These are phyloP conservation scores for Drosophila dives DNA, from an alignment of 2,888 invertebrate species.

Conservation along the genomic window DNA sequence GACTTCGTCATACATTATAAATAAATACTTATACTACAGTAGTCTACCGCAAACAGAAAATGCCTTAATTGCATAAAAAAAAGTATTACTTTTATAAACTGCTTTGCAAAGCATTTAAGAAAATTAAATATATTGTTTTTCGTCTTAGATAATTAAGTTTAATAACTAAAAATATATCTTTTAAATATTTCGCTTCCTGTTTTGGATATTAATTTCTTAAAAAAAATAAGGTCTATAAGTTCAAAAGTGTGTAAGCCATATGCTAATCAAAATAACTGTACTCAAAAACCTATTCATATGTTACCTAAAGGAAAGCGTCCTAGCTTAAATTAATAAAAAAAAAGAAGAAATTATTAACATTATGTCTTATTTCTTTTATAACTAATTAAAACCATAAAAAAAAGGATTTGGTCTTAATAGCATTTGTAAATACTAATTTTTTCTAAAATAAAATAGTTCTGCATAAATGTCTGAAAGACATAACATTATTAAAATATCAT, in stretches of 20 bases:
- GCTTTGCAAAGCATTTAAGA: background rate
- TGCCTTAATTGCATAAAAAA: background rate
- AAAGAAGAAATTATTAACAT: constrained; percentile 6
- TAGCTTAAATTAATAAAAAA: background rate
- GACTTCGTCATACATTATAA: constrained; percentile 26
- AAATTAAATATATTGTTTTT: background rate
- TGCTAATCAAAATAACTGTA: no score
- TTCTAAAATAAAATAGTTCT: background rate
- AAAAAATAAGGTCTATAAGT: no score
- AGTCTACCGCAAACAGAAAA: background rate
- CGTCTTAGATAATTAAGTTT: background rate
- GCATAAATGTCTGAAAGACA: background rate
- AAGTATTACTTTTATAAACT: background rate
- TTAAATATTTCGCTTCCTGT: background rate
- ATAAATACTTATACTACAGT: constrained; percentile 5
- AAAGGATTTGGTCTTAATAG: background rate
- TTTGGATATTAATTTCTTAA: background rate
- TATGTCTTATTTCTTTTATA: no score
- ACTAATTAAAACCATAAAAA: no score
- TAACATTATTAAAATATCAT: background rate
- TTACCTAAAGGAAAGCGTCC: constrained; percentile 30
- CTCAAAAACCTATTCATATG: constrained; percentile 25
- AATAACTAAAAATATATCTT: background rate
- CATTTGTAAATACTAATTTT: background rate
- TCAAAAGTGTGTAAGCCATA: no score